These are phyloP conservation scores for Actinernus sp. DNA, from an alignment of 92 coral and sea anemone species.

Conservation along the genomic window DNA sequence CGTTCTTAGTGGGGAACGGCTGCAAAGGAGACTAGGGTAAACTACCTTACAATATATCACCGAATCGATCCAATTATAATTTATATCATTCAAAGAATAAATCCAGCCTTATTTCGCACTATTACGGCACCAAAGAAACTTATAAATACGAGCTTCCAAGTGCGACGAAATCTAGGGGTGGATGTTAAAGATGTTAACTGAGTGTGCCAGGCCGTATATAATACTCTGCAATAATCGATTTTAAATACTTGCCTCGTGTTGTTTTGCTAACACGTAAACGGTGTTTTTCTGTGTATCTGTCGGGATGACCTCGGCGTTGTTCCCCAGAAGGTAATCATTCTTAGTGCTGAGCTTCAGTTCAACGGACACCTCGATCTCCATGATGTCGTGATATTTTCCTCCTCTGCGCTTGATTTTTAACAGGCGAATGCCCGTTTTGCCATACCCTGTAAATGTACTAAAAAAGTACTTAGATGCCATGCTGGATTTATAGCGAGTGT, in stretches of 20 bases:
- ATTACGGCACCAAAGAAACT: no score
- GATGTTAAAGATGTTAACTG: no score
- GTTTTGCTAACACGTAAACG: slow-evolving; percentile 75
- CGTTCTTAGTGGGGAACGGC: no score
- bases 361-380: slow-evolving; percentile 75
- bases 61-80: no score
- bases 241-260: slow-evolving; percentile 44
- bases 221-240: not conserved
- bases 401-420: slow-evolving; percentile 70
- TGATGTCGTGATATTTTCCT: slow-evolving; percentile 74
- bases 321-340: slow-evolving; percentile 63
- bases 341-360: slow-evolving; percentile 68
- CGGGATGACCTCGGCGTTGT: slow-evolving; percentile 73
- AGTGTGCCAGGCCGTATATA: not conserved
- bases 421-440: slow-evolving; percentile 81
- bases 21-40: no score
- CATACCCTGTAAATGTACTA: slow-evolving; percentile 67
- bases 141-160: no score
- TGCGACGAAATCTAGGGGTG: no score
- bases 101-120: no score
- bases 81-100: no score
- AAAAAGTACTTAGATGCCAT: not conserved
- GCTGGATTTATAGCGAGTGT: no score
- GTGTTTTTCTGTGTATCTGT: slow-evolving; percentile 88
- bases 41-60: no score